A percentile compares a stretch with the other conserved stretches of the same genome.
These are phyloP conservation scores for Ophthalmolycus amberensis DNA, from an alignment of 2,113 vertebrate genomes.

Conservation along the genomic window DNA sequence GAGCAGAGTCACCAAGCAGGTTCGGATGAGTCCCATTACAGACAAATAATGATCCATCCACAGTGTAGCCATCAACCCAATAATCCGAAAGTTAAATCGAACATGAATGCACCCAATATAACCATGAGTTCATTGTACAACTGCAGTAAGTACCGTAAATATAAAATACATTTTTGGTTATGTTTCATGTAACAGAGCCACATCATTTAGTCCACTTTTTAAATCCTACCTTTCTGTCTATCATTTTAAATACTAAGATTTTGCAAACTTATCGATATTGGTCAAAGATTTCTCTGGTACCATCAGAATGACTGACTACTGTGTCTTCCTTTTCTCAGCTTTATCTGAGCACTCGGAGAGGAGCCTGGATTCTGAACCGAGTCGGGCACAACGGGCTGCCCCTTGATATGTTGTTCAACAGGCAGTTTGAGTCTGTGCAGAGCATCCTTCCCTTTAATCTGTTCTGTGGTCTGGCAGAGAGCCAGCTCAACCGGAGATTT, in stretches of 20 bases:
- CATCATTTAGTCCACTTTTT: background rate
- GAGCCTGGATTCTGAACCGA: constrained; percentile 90
- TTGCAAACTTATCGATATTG: background rate
- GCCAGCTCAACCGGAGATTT: constrained; percentile 79
- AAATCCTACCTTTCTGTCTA: background rate
- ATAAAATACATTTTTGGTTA: background rate
- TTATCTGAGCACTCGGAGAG: constrained; percentile 93
- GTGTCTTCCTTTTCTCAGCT: constrained; percentile 78
- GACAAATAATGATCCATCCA: background rate
- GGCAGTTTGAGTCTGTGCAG: constrained; percentile 45
- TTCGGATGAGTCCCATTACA: constrained; percentile 47
- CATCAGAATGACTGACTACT: background rate
- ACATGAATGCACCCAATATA: background rate
- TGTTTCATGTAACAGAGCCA: background rate
- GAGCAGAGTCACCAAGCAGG: constrained; percentile 91
- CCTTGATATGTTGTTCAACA: constrained; percentile 81
- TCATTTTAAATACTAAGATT: background rate
- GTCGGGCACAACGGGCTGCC: constrained; percentile 85
- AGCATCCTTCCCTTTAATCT: constrained; percentile 76
- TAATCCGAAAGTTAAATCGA: background rate
- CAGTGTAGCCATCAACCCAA: no score
- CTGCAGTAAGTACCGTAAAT: background rate
- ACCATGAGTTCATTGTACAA: background rate
- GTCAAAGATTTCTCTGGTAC: background rate
- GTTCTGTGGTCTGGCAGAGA: constrained; percentile 59